These are phyloP conservation scores for Mugil cephalus DNA, from an alignment of 2,113 vertebrate genomes.

Conservation along the genomic window DNA sequence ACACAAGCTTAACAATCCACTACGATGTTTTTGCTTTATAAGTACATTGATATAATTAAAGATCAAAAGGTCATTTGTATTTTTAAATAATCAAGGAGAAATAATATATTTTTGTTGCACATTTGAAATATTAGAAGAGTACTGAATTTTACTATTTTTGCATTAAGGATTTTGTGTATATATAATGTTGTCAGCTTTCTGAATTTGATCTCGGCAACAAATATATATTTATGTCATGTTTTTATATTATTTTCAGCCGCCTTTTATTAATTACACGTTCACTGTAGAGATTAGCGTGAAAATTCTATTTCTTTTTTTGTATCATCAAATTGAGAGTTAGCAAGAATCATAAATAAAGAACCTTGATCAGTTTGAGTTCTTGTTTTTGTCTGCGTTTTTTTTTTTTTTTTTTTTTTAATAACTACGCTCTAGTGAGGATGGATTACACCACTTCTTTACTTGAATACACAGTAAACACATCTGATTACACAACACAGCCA, in stretches of 20 bases:
- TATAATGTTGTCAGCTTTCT: conserved; percentile 24
- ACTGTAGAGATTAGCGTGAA: conserved; percentile 28
- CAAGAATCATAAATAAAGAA: conserved; percentile 60
- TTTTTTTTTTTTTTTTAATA: conserved; percentile 39
- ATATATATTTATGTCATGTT: conserved; percentile 28
- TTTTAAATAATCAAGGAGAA: conserved; percentile 11
- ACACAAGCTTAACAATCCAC: conserved; percentile 37
- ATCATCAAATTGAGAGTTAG: conserved; percentile 53
- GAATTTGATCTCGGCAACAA: background rate
- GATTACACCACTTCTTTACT: conserved; percentile 75
- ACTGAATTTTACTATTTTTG: conserved; percentile 12
- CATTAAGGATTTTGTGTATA: conserved; percentile 8
- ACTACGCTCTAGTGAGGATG: conserved; percentile 68
- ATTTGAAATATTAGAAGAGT: conserved; percentile 21
- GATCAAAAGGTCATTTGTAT: conserved; percentile 13
- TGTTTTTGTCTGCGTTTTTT: conserved; percentile 39
- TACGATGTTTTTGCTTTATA: conserved; percentile 15
- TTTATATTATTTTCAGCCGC: conserved; percentile 17
- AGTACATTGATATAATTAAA: conserved; percentile 29
- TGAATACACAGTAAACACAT: conserved; percentile 81
- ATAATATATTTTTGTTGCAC: background rate
- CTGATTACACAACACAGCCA: conserved; percentile 82
- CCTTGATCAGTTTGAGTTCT: conserved; percentile 54
- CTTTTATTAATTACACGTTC: background rate
- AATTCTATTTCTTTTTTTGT: conserved; percentile 30